Base-by-base conservation (phyloP, 1,140 invertebrate species). In the Akabosia matsudoensis region DNA sequence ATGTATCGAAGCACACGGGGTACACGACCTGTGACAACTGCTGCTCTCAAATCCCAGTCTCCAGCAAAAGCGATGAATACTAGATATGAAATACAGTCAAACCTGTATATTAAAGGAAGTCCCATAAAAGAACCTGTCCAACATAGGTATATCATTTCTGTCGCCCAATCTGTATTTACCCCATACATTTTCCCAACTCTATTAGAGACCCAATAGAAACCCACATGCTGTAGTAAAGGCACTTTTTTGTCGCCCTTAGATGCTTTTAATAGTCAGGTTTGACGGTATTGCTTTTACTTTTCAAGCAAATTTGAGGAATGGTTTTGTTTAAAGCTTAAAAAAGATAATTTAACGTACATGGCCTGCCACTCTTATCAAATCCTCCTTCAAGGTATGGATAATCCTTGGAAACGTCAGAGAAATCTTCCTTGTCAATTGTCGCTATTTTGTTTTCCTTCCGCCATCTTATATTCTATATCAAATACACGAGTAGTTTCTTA, bases 361-460 rank as follows among this genome's bases (percentile, higher is more conserved):
- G 56, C 31, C 67, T 30, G 2, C 28, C 67, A 18, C 18, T 2
- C 33, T 70, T 70, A 70, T 70, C 67, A 14, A 18, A 13, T 14
- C 67, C 67, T 4, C 3, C 28, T 2, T 10, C 31, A 4, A 10
- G 10, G 24, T 26, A 70, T 4, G 28, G 28, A 30, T 7, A 30
- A 14, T 70, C 67, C 7, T 70, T 24, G 7, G 28, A 70, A 4
- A 70, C 24, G 28, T 70, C 67, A 10, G 67, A 70, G 14, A 30
- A 70, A 70, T 70, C 67, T 30, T 70, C 67, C 28, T 70, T 34
- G 26, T 70, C 28, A 70, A 70, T 70, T 30, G 67, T 70, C 2
- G 7, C 14, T 22, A 70, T 26, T 70, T 30, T 70, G 28, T 70
- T 70, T 70, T 34, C 33, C 22, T 70, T 70, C 10, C 67, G 10